Evolutionary conservation across 64 coral and sea anemone genomes (phyloP).

Genomic region (Montipora sp.): DNA sequence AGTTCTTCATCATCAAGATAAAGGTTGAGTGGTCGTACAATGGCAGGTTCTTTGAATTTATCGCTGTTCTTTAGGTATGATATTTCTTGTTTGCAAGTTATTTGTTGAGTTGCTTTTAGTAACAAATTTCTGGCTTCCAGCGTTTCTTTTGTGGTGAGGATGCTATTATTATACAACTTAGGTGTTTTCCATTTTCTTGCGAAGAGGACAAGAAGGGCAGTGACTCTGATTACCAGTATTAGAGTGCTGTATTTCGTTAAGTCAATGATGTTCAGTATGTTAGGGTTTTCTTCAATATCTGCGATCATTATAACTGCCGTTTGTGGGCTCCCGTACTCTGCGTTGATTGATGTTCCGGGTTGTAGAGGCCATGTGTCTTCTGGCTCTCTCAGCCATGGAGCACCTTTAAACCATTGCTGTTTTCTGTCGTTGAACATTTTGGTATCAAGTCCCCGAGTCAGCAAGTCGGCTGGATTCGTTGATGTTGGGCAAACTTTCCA

Average conservation of each 20-base stretch:
- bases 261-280: slow-evolving; percentile 49
- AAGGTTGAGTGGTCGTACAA: no score
- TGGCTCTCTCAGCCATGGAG: slow-evolving; percentile 19
- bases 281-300: slow-evolving; percentile 33
- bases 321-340: slow-evolving; percentile 16
- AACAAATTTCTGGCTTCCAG: no score
- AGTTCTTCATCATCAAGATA: no score
- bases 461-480: slow-evolving; percentile 22
- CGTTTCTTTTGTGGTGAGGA: no score
- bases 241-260: slow-evolving; percentile 53
- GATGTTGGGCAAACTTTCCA: slow-evolving; percentile 48
- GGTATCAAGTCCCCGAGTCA: slow-evolving; percentile 52
- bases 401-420: slow-evolving; percentile 46
- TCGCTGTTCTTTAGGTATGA: no score
- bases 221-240: slow-evolving; percentile 52
- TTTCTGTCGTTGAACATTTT: slow-evolving; percentile 23
- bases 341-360: not conserved
- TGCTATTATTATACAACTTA: not conserved
- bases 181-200: slow-evolving; percentile 12
- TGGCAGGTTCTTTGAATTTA: no score
- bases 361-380: slow-evolving; percentile 8
- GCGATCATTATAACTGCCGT: slow-evolving; percentile 6
- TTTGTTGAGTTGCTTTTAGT: no score
- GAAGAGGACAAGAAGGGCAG: slow-evolving; percentile 28
- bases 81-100: no score